A percentile compares a stretch with the other conserved stretches of the same genome.
phyloP scores from a whole-genome alignment of 2,797 vertebrate species.

The Pseudotriccus pelzelni region DNA sequence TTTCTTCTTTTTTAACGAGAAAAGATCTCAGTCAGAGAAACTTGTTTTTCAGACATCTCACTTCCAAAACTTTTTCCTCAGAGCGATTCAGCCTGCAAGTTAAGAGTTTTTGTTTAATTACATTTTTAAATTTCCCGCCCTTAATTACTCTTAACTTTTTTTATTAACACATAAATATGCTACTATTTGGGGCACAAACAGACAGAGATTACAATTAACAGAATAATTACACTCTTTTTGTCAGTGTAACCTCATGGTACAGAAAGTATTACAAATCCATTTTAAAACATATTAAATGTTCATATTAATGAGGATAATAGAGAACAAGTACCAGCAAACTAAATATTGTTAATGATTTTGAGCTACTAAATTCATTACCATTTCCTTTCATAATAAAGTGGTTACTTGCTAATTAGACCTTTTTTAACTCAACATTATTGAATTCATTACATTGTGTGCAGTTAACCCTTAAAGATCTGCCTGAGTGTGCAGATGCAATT shows the following conservation, averaged over 20 bases:
- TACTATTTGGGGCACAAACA: slow-evolving; percentile 81
- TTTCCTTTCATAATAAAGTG: slow-evolving; percentile 92
- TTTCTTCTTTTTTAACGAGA: background rate
- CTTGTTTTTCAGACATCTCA: slow-evolving; percentile 38
- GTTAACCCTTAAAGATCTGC: slow-evolving; percentile 86
- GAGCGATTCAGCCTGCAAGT: slow-evolving; percentile 32
- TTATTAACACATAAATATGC: slow-evolving; percentile 79
- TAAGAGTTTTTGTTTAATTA: slow-evolving; percentile 75
- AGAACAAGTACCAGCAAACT: slow-evolving; percentile 83
- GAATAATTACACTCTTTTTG: slow-evolving; percentile 83
- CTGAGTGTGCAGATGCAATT: slow-evolving; percentile 72
- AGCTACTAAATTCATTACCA: slow-evolving; percentile 95
- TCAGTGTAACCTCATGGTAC: slow-evolving; percentile 80
- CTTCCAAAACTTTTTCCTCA: slow-evolving; percentile 64
- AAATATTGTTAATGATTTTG: slow-evolving; percentile 93
- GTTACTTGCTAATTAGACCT: slow-evolving; percentile 96
- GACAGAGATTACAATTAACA: slow-evolving; percentile 82
- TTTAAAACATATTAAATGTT: slow-evolving; percentile 85
- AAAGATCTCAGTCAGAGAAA: background rate
- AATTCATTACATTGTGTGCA: slow-evolving; percentile 87
- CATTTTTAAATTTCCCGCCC: slow-evolving; percentile 77
- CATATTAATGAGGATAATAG: slow-evolving; percentile 84
- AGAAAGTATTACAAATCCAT: slow-evolving; percentile 84
- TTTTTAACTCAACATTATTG: slow-evolving; percentile 91
- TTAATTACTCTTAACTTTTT: slow-evolving; percentile 73